Evolutionary conservation across 2,113 vertebrate genomes (phyloP), one percentile per base, ranked within the genome.

Genomic region (Nycticryphes semicollaris): DNA sequence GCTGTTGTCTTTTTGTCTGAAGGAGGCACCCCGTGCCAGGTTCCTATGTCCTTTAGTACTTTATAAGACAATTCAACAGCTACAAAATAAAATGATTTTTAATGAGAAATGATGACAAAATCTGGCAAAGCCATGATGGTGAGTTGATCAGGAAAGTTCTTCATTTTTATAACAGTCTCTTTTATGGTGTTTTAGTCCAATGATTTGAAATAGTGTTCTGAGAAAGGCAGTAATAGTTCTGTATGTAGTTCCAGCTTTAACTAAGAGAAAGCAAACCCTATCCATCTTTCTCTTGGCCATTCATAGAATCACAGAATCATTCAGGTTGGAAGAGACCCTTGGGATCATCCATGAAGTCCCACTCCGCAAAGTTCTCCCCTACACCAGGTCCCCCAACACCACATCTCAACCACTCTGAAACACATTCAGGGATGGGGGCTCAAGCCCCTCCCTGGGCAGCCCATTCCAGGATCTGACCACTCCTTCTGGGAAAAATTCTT

Each of bases 91-190:
- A 81, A 89, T 64, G 14, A 33, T 72, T 77, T 96, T 84, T 93
- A 87, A 92, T 79, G 80, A 84, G 73, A 75, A 72, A 57, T 6
- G 68, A 60, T 95, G 96, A 67, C 90, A 89, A 73, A 76, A 39
- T 28, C 56, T 91, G 90, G 79, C 72, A 84, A 47, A 69, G 95
- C 84, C 60, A 70, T 54, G 74, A 81, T 20, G 30, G 53, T 35
- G 86, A 93, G 62, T 89, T 96, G 81, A 82, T 97, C 86, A 39
- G 80, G 35, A 45, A 54, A 75, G 60, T 68, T 94, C 28, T 78
- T 35, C 3, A 0, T 67, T 63, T 74, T 59, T 35, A 7, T 51
- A 67, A 16, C 75, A 68, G 60, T 22, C 54, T 75, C 1, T 53
- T 68, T n/a, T 3, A 0, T 18, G 47, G 17, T n/a, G 56, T 37